phyloP scores from a whole-genome alignment of 2,888 invertebrate species.

The Caenorhabditis sp. region DNA sequence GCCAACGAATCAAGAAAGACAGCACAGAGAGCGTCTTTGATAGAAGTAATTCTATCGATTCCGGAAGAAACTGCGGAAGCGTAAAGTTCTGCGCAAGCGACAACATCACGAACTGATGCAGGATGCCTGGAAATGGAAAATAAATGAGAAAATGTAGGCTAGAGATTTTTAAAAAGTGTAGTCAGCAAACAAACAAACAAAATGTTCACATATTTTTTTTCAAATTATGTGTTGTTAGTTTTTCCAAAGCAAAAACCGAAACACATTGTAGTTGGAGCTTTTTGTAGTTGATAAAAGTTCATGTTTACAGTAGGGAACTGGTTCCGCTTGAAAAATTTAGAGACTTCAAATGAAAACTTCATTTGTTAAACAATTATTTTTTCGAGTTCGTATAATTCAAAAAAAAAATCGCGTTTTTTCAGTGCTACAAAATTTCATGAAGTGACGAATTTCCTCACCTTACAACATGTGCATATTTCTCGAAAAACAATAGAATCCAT shows the following conservation, averaged over 20 bases:
- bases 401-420: too few species aligned
- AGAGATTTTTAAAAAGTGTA: not conserved
- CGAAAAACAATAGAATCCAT: constrained; percentile 55
- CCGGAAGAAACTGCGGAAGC: constrained; percentile 55
- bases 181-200: not conserved
- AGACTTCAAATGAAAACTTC: too few species aligned
- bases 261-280: too few species aligned
- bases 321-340: too few species aligned
- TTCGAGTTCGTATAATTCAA: too few species aligned
- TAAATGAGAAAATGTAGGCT: not conserved
- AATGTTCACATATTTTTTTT: too few species aligned
- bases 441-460: constrained; percentile 29
- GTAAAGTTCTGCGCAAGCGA: constrained; percentile 77
- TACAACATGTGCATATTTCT: constrained; percentile 53
- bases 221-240: too few species aligned
- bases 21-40: constrained; percentile 73
- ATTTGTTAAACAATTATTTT: too few species aligned
- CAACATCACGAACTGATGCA: constrained; percentile 74
- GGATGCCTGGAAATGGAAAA: constrained; percentile 43
- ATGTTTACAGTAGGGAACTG: not conserved
- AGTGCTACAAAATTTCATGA: not conserved
- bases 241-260: too few species aligned
- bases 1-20: constrained; percentile 89
- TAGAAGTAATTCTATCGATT: constrained; percentile 36
- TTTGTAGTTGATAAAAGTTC: not conserved